Evolutionary conservation across 2,797 vertebrate species (phyloP), one percentile per base, ranked within the genome.

Genomic region (Danio albolineatus): DNA sequence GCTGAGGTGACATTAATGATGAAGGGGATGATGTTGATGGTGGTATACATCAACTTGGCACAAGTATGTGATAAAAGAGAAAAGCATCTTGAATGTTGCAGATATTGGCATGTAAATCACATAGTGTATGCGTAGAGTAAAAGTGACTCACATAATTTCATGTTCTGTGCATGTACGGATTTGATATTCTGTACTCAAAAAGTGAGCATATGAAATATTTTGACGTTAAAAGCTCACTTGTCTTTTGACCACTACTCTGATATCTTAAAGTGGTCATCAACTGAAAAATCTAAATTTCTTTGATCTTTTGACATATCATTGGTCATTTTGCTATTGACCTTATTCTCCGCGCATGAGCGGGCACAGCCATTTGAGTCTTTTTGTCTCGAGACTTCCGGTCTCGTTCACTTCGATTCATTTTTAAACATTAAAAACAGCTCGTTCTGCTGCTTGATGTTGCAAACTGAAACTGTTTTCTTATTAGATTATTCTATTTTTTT

Each of bases 1-100:
- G 44, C 56, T 70, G 56, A 67, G 78, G 65, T 79, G 78, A 73
- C 59, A 73, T 73, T 79, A 73, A 79, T 46, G 60, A 73, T 64
- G 60, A 79, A 79, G 60, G 70, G 69, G 59, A 65, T 56, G 69
- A 73, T 39, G 49, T 56, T 65, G 78, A 73, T 79, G 41, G 73
- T 14, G 17, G 73, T 51, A 41, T 75, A 53, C 67, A 72, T 72
- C 48, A 44, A 60, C 41, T 73, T 14, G 39, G 21, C 2, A 16
- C 60, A 62, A 64, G 36, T 8, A 73, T 48, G 69, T 3, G 4
- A 73, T 79, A 21, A 65, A 61, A 43, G 13, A 61, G 44, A n/a
- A 28, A 69, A 65, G 12, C 12, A 10, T 16, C 43, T 60, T 44
- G 56, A 60, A 61, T 28, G 51, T n/a, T 71, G 66, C 36, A 12